phyloP scores from a whole-genome alignment of 2,888 invertebrate species.

The Linnaemya vulpina region DNA sequence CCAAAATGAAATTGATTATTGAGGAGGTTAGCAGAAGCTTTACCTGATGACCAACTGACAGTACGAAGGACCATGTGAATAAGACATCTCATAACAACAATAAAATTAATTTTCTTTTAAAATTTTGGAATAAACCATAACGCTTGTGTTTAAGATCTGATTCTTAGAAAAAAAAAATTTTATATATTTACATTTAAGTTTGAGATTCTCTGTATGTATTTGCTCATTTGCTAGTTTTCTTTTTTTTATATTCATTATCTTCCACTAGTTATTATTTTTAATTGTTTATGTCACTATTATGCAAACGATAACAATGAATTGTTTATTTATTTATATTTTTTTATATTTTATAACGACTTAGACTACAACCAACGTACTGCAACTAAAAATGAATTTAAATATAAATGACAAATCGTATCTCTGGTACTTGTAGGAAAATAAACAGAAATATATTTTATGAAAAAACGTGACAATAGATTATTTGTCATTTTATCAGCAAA shows the following conservation, averaged over 20 bases:
- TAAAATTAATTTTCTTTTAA: no score
- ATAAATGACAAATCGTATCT: slow-evolving; percentile 57
- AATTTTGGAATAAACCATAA: no score
- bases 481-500: slow-evolving; percentile 26
- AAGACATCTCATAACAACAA: no score
- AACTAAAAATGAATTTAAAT: not conserved
- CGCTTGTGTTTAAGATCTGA: no score
- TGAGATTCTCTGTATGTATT: slow-evolving; percentile 45
- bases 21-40: no score
- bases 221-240: no score
- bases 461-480: slow-evolving; percentile 58
- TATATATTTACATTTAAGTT: not conserved
- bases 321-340: slow-evolving; percentile 21
- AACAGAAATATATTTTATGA: slow-evolving; percentile 40
- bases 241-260: slow-evolving; percentile 31
- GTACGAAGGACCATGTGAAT: no score
- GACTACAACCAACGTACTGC: not conserved
- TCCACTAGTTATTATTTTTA: slow-evolving; percentile 57
- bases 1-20: no score
- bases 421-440: slow-evolving; percentile 30
- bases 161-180: no score
- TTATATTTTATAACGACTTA: slow-evolving; percentile 7
- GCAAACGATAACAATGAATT: slow-evolving; percentile 63
- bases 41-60: no score
- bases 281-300: slow-evolving; percentile 67